Evolutionary conservation across 2,888 invertebrate genomes (phyloP).

Genomic region (Parapristionchus giblindavisi): DNA sequence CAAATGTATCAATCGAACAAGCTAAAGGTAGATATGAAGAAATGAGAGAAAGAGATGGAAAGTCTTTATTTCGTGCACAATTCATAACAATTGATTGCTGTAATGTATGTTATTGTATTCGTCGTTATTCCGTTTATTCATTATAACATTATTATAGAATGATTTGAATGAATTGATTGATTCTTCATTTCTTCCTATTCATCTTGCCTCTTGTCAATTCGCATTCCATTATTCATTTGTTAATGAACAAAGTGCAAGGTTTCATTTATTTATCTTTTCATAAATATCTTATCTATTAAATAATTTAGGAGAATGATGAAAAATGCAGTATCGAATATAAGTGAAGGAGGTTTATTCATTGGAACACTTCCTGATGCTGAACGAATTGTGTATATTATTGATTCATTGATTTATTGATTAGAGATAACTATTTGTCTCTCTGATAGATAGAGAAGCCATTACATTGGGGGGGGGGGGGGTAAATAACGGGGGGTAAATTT

Average conservation of each 20-base stretch:
- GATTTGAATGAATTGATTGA: conserved; percentile 8
- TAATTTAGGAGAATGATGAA: conserved; percentile 57
- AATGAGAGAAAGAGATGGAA: conserved; percentile 72
- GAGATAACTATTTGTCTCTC: neutral
- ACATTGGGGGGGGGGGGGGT: no score
- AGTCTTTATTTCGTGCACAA: conserved; percentile 80
- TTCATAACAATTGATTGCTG: conserved; percentile 92
- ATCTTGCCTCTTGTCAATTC: conserved; percentile 96
- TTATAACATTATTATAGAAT: no score
- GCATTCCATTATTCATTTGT: conserved; percentile 94
- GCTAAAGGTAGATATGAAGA: conserved; percentile 85
- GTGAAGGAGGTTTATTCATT: conserved; percentile 91
- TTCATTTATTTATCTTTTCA: neutral
- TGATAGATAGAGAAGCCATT: no score
- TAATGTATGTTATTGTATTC: conserved; percentile 27
- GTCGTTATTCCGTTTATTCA: no score
- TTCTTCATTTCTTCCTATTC: conserved; percentile 74
- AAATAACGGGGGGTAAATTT: no score
- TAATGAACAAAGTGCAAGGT: conserved; percentile 75
- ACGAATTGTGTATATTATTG: conserved; percentile 86
- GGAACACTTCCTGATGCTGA: conserved; percentile 94
- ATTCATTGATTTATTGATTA: neutral
- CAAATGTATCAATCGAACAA: conserved; percentile 88
- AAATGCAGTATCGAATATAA: conserved; percentile 89
- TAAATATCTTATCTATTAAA: neutral